Conservation (phyloP, 2,113 vertebrate species). For the Sylvicapra grimmia region DNA sequence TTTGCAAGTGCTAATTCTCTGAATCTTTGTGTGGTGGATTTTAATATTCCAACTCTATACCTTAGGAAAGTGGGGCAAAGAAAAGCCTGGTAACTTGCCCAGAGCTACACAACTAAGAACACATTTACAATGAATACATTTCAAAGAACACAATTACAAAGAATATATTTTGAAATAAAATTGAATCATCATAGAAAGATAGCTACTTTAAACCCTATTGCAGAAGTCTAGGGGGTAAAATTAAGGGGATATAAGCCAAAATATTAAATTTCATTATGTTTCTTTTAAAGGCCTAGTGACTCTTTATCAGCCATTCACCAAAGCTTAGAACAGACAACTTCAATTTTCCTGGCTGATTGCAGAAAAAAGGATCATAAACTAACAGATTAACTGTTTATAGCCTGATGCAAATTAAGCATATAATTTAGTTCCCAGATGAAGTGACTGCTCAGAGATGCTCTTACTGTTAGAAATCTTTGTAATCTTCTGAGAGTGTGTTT, state of each 20-base stretch:
- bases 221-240: neutral
- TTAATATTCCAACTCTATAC: neutral
- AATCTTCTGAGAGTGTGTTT: neutral
- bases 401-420: neutral
- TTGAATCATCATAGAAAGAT: neutral
- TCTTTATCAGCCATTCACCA: neutral
- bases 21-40: neutral
- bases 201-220: slow-evolving; percentile 8
- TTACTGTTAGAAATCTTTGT: neutral
- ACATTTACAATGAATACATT: neutral
- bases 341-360: neutral
- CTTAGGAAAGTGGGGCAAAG: neutral
- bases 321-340: neutral
- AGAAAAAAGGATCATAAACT: neutral
- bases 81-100: neutral
- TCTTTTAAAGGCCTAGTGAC: neutral
- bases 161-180: neutral
- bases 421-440: neutral
- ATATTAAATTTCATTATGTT: neutral
- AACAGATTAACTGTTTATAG: neutral
- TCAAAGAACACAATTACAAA: neutral
- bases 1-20: neutral
- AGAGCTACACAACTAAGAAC: neutral
- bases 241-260: neutral
- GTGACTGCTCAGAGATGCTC: neutral